phyloP scores from a whole-genome alignment of 1,140 invertebrate species.

The Achroia grisella region DNA sequence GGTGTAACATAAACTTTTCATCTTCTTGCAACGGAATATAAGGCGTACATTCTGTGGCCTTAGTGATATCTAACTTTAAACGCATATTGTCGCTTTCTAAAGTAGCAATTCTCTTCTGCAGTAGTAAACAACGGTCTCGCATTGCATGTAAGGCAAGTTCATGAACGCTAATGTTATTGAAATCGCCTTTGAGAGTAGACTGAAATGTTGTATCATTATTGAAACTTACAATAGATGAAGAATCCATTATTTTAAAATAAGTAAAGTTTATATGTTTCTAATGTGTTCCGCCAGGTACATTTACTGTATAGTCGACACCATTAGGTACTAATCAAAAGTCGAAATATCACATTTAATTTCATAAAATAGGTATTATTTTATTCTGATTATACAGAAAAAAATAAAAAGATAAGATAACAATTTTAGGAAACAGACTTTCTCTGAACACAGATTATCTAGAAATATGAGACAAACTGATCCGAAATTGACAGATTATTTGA shows the following conservation, averaged over 20 bases:
- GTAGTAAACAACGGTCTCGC: constrained; percentile 83
- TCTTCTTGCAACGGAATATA: constrained; percentile 52
- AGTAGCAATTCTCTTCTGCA: constrained; percentile 79
- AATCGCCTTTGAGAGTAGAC: constrained; percentile 51
- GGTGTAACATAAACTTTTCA: constrained; percentile 67
- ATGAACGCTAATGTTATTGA: constrained; percentile 74
- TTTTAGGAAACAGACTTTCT: too few relatives aligned
- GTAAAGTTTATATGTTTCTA: neutral
- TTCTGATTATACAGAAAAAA: too few relatives aligned
- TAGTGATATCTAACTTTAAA: constrained; percentile 74
- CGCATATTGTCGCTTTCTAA: constrained; percentile 84
- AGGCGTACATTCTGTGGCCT: constrained; percentile 33
- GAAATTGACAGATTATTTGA: too few relatives aligned
- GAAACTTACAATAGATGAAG: constrained; percentile 63
- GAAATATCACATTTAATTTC: too few relatives aligned
- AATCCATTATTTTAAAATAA: constrained; percentile 36
- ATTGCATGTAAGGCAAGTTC: constrained; percentile 85
- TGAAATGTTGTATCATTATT: constrained; percentile 63
- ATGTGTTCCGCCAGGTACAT: too few relatives aligned
- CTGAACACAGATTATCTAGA: too few relatives aligned
- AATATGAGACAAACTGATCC: too few relatives aligned
- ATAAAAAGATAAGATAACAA: too few relatives aligned
- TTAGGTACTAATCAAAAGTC: too few relatives aligned
- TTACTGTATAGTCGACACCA: too few relatives aligned
- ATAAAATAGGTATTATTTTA: too few relatives aligned